These are phyloP conservation scores for Carcharodon carcharias DNA, from an alignment of 2,797 vertebrate genomes.

Conservation along the genomic window DNA sequence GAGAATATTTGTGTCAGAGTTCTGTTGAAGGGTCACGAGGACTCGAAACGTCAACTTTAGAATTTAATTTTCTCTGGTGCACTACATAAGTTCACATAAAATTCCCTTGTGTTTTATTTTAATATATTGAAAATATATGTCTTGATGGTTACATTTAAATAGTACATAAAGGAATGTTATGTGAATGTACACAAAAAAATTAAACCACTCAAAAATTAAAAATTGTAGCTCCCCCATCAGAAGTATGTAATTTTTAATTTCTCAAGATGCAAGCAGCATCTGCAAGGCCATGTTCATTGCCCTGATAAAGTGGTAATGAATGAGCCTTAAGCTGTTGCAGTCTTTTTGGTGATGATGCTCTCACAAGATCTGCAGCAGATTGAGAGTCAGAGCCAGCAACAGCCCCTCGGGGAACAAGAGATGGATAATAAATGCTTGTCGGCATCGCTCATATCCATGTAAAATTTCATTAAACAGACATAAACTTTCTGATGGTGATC, in stretches of 20 bases:
- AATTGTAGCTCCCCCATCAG: background rate
- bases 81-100: background rate
- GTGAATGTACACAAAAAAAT: background rate
- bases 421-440: background rate
- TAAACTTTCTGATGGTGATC: background rate
- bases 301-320: background rate
- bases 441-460: background rate
- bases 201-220: background rate
- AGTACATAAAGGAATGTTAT: background rate
- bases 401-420: background rate
- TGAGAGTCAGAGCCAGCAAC: too few species aligned
- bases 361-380: background rate
- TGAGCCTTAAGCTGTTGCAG: background rate
- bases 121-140: background rate
- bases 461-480: background rate
- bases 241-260: background rate
- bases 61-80: background rate
- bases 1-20: background rate
- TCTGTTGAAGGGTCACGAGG: too few species aligned
- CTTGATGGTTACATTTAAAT: background rate
- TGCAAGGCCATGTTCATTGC: background rate
- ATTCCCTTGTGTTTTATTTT: background rate
- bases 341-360: background rate
- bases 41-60: too few species aligned
- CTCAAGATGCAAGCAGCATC: background rate